Evolutionary conservation across 2,888 invertebrate species (phyloP).

Genomic region (Amblyteles armatorius): DNA sequence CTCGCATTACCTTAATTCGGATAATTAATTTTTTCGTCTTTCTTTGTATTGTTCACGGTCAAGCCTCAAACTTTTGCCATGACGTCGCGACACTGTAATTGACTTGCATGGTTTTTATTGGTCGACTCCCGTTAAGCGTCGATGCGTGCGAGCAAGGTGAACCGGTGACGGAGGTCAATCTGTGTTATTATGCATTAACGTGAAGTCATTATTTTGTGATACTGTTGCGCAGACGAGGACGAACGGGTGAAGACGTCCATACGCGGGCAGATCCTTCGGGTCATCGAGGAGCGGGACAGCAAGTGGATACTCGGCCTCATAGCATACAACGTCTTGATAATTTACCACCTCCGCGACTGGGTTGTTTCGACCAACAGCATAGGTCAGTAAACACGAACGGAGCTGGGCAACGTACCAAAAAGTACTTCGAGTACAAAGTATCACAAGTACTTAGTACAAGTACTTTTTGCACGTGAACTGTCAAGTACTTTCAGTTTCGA

Average conservation of each 20-base stretch:
- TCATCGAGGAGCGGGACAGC: slow-evolving; percentile 67
- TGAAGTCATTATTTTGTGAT: slow-evolving; percentile 15
- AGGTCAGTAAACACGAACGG: slow-evolving; percentile 70
- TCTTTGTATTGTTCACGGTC: background rate
- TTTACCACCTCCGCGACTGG: slow-evolving; percentile 72
- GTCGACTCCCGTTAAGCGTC: too few species aligned
- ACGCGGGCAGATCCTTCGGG: slow-evolving; percentile 62
- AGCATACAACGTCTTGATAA: slow-evolving; percentile 72
- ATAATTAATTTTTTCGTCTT: background rate
- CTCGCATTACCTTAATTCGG: too few species aligned
- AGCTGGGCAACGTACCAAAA: too few species aligned
- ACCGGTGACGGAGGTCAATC: background rate
- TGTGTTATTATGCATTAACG: background rate
- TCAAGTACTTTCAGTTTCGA: too few species aligned
- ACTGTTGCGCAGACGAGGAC: slow-evolving; percentile 25
- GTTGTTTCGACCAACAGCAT: slow-evolving; percentile 73
- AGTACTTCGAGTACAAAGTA: too few species aligned
- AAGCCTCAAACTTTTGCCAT: too few species aligned
- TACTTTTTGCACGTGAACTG: too few species aligned
- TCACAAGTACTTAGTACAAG: too few species aligned
- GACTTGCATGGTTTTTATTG: too few species aligned
- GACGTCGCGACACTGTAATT: too few species aligned
- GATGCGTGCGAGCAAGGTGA: background rate
- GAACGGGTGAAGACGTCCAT: slow-evolving; percentile 37
- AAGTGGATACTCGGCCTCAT: slow-evolving; percentile 73